These are phyloP conservation scores for Plectropomus leopardus DNA, from an alignment of 2,113 vertebrate genomes.

Conservation along the genomic window DNA sequence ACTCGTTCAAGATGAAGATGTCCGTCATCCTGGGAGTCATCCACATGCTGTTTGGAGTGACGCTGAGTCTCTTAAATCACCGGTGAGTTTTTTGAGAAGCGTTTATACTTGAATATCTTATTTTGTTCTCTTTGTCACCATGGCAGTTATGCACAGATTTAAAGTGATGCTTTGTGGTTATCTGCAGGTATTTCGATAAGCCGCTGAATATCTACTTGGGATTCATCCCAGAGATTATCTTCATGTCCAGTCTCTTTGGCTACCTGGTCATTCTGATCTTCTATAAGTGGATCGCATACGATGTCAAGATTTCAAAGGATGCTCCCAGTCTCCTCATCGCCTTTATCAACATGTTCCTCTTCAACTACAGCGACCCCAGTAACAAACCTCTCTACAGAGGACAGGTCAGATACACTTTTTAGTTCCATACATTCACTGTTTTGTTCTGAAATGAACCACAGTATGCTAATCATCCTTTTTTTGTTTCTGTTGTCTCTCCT, in stretches of 20 bases:
- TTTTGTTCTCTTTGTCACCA: background rate
- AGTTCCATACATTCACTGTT: background rate
- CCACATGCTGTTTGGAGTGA: slow-evolving; percentile 97
- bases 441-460: background rate
- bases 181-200: slow-evolving; percentile 94
- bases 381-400: slow-evolving; percentile 91
- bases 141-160: background rate
- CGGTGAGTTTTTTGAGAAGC: slow-evolving; percentile 83
- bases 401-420: slow-evolving; percentile 84
- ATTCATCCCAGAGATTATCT: slow-evolving; percentile 97
- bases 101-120: background rate
- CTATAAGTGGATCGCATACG: slow-evolving; percentile 94
- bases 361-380: slow-evolving; percentile 89
- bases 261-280: slow-evolving; percentile 95
- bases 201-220: slow-evolving; percentile 95
- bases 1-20: slow-evolving; percentile 99
- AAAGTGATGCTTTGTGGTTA: background rate
- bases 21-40: slow-evolving; percentile 94
- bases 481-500: slow-evolving; percentile 26
- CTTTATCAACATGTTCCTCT: slow-evolving; percentile 99
- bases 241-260: slow-evolving; percentile 94
- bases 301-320: slow-evolving; percentile 86
- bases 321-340: slow-evolving; percentile 97
- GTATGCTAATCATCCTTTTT: background rate
- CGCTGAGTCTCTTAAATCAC: slow-evolving; percentile 94